Evolutionary conservation across 1,140 invertebrate species (phyloP).

Genomic region (Yoshiicerus persimilis): DNA sequence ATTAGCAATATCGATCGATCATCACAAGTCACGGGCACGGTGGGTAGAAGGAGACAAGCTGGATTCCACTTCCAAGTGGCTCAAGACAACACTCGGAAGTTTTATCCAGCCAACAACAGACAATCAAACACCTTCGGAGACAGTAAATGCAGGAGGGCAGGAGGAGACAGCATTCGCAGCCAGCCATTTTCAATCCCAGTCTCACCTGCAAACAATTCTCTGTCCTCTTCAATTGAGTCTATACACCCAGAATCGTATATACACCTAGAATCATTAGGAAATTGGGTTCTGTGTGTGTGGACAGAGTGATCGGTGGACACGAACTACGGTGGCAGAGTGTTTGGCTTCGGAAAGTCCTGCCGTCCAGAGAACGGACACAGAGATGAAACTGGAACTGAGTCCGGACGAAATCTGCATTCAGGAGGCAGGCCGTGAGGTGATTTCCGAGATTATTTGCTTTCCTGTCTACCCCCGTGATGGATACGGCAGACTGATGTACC

Average conservation of each 20-base stretch:
- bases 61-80: not conserved
- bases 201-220: no score
- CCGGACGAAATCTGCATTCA: not conserved
- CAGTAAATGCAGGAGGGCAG: not conserved
- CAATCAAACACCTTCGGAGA: not conserved
- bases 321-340: not conserved
- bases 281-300: no score
- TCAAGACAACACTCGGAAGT: not conserved
- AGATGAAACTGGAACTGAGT: constrained; percentile 10
- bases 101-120: not conserved
- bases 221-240: no score
- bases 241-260: no score
- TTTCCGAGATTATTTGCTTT: not conserved
- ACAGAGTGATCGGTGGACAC: no score
- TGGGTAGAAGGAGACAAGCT: no score
- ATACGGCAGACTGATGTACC: not conserved
- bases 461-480: not conserved
- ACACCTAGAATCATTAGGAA: no score
- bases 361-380: not conserved
- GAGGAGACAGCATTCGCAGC: not conserved
- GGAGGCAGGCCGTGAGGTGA: not conserved
- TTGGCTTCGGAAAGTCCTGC: not conserved
- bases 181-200: not conserved
- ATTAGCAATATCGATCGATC: constrained; percentile 20
- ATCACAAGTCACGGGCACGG: not conserved